Evolutionary conservation across 2,888 invertebrate genomes (phyloP).

Genomic region (Hyppa rectilinea): DNA sequence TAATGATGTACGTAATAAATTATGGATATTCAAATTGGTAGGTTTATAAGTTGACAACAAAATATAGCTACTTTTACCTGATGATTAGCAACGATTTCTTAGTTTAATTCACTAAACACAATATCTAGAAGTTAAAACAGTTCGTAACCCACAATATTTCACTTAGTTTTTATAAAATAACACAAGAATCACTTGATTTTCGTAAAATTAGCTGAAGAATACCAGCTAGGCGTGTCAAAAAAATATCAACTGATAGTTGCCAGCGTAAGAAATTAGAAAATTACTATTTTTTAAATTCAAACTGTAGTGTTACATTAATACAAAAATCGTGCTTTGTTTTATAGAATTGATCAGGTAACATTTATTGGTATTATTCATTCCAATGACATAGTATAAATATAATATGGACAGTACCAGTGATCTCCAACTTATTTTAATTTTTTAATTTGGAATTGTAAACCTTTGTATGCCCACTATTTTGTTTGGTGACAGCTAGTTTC

Average conservation of each 20-base stretch:
- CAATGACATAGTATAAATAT: no score
- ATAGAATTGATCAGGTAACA: neutral
- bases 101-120: conserved; percentile 27
- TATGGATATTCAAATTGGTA: conserved; percentile 22
- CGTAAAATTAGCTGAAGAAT: conserved; percentile 26
- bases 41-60: conserved; percentile 56
- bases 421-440: no score
- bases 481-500: no score
- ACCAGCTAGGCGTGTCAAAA: conserved; percentile 64
- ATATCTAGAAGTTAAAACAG: conserved; percentile 13
- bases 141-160: conserved; percentile 44
- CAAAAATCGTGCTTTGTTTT: neutral
- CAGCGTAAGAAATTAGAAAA: conserved; percentile 5
- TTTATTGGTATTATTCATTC: no score
- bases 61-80: conserved; percentile 57
- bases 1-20: neutral
- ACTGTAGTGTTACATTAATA: conserved; percentile 2
- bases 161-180: conserved; percentile 46
- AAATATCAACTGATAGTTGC: conserved; percentile 47
- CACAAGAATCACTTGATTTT: conserved; percentile 40
- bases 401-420: no score
- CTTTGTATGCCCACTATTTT: no score
- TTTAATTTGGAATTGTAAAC: no score
- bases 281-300: conserved; percentile 11
- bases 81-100: conserved; percentile 31